These are phyloP conservation scores for Scomber colias DNA, from an alignment of 2,113 vertebrate genomes.

Conservation along the genomic window DNA sequence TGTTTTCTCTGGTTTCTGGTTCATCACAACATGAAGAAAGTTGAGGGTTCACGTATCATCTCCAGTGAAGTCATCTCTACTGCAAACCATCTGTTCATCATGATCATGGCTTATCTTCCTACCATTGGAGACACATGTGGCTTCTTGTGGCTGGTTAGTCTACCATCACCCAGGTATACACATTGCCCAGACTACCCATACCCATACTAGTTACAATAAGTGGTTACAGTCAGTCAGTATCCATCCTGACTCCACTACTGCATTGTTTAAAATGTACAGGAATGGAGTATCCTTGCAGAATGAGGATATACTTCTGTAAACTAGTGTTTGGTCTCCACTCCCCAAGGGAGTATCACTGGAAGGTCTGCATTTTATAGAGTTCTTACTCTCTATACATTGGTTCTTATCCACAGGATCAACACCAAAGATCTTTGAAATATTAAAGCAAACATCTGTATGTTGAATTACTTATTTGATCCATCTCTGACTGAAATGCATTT, in stretches of 20 bases:
- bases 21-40: too few species aligned
- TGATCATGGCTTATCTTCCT: too few species aligned
- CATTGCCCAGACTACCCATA: too few species aligned
- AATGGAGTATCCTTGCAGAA: neutral
- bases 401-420: constrained; percentile 12
- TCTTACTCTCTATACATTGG: neutral
- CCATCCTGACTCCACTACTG: neutral
- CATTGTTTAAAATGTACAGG: neutral
- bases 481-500: constrained; percentile 2
- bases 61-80: too few species aligned
- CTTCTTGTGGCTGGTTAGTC: too few species aligned
- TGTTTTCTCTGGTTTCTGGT: too few species aligned
- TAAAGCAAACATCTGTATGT: constrained; percentile 27
- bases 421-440: constrained; percentile 28
- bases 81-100: too few species aligned
- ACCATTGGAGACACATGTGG: too few species aligned
- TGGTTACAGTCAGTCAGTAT: neutral
- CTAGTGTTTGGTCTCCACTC: neutral
- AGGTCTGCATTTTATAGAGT: constrained; percentile 8
- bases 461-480: neutral
- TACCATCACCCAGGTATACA: too few species aligned
- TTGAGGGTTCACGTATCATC: too few species aligned
- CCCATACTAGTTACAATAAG: too few species aligned
- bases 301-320: neutral
- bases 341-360: constrained; percentile 15